Evolutionary conservation across 2,113 vertebrate species (phyloP), one percentile per base, ranked within the genome.

Genomic region (Heptranchias perlo): DNA sequence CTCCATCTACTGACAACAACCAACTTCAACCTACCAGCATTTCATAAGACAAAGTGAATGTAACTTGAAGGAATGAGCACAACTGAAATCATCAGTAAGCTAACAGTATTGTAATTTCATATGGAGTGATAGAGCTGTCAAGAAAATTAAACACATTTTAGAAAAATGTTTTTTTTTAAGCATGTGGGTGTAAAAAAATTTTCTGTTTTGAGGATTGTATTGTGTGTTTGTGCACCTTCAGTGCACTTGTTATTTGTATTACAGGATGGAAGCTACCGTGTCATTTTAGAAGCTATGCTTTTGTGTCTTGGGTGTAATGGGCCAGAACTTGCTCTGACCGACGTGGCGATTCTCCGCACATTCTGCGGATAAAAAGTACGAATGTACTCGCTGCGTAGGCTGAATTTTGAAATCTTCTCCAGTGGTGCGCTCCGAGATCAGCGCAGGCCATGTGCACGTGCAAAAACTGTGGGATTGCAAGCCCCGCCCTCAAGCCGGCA

Each of bases 101-200:
- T 95, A 95, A 69, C 94, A 95, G 94, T 95, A 95, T 95, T 95
- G 94, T 95, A 49, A 69, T 35, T 62, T 62, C 58, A 52, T 95
- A 31, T 35, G 23, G 39, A 47, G 94, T 95, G 64, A 73, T 49
- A 52, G 65, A 44, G 10, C 28, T 95, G 35, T 73, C 25, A 95
- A 31, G 25, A 69, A 95, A 31, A 95, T 52, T 52, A 95, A 95
- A 65, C 47, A 73, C 65, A 35, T 95, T 73, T 62, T 94, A 62
- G 92, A 94, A 65, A 47, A 94, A 65, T 39, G 67, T 35, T 47
- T 14, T 52, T 64, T 58, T 54, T 94, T 62, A 64, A 91, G 61
- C 92, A 94, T 95, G 47, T 52, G 44, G 44, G 1, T 95, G 64
- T 58, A 16, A 95, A 64, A 94, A 49, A 8, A 25, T 25, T 54